These are phyloP conservation scores for Erinaceus europaeus DNA, from an alignment of 2,113 vertebrate species.

Conservation along the genomic window DNA sequence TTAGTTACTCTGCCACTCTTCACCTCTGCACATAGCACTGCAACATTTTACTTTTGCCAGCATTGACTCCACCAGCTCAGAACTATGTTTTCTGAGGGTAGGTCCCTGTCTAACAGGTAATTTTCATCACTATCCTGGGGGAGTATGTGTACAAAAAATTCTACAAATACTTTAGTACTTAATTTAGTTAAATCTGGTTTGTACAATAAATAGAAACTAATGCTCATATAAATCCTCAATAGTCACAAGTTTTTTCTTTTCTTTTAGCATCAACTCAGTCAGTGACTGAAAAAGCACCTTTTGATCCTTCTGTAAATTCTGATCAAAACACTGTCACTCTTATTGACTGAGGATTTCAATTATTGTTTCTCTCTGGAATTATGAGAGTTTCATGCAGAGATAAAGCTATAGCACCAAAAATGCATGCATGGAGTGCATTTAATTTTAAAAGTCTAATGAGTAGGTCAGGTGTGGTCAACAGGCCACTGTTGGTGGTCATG, in stretches of 20 bases:
- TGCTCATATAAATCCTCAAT: neutral
- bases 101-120: neutral
- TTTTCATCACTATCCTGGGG: neutral
- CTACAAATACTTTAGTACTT: neutral
- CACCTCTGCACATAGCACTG: no score
- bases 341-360: neutral
- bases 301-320: neutral
- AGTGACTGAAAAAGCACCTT: neutral
- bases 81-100: neutral
- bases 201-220: neutral
- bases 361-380: neutral
- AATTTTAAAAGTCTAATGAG: constrained; percentile 6
- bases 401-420: neutral
- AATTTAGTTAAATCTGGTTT: neutral
- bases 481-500: neutral
- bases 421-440: neutral
- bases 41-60: neutral
- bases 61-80: neutral
- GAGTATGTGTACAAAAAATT: neutral
- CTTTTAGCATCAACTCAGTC: neutral
- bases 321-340: neutral
- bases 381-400: constrained; percentile 7
- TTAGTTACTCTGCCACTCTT: no score
- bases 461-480: neutral
- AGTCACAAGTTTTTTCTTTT: neutral